Base-by-base conservation (phyloP, 2,797 vertebrate species). In the Cossypha heuglini region DNA sequence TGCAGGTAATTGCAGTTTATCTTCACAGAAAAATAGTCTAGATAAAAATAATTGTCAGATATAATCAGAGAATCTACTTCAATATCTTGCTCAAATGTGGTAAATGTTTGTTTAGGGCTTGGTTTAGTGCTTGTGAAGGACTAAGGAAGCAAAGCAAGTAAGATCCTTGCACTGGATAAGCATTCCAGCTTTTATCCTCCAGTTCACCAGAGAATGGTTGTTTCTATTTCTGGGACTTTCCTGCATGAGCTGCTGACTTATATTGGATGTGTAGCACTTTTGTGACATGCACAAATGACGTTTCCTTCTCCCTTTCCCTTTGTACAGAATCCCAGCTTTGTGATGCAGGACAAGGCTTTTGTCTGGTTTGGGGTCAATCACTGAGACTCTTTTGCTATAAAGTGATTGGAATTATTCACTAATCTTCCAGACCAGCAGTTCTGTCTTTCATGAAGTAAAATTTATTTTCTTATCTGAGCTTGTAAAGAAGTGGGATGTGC, bases 381-480 rank as follows among this genome's bases (percentile, higher is more conserved):
- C 85, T 52, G 77, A 75, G 83, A 46, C 18, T 69, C n/a, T 81
- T 45, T 29, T 33, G 66, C 87, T 68, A 37, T 89, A 88, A 92
- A 95, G 63, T 6, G 8, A 68, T 74, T 83, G 45, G 40, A 94
- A 86, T 88, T 90, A 62, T 72, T 95, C 87, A 93, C 95, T 84
- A 48, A 92, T 95, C 94, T 95, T 94, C 85, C 79, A 76, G 68
- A 64, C 35, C 63, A 84, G 40, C 81, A 83, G 75, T 64, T 95
- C 89, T 95, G 77, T 89, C 87, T 95, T 95, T 91, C 72, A 19
- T 28, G 46, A 84, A 93, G 49, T 79, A 86, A 94, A 95, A 96
- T 86, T 94, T 29, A 95, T 96, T 95, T 83, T 79, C 69, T 89
- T 94, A 74, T 90, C 89, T 82, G 67, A 89, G 59, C 51, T 82